Conservation (phyloP, 1,140 invertebrate genomes). For the Tetramorium alpestre region DNA sequence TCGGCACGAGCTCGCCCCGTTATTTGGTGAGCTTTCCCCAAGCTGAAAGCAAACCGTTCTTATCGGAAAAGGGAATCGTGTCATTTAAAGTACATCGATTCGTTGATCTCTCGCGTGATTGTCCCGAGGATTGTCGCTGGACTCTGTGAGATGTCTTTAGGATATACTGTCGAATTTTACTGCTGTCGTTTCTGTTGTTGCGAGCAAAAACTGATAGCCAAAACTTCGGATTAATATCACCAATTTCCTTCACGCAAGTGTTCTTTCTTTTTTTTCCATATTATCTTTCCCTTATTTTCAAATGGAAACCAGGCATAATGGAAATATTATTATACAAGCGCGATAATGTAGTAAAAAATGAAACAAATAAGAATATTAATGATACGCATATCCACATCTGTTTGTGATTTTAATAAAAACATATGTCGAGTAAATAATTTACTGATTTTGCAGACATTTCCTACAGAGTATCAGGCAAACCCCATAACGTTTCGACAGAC, state of each 20-base stretch:
- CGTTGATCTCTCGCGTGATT: constrained; percentile 35
- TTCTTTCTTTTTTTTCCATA: neutral
- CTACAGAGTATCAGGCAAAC: neutral
- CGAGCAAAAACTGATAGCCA: neutral
- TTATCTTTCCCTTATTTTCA: neutral
- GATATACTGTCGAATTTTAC: neutral
- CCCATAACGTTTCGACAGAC: constrained; percentile 68
- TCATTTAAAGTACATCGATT: constrained; percentile 76
- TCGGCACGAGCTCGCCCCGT: constrained; percentile 40
- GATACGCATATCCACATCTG: too few species aligned
- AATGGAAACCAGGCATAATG: neutral
- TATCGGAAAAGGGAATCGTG: constrained; percentile 73
- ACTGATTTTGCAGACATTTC: neutral
- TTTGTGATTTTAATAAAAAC: neutral
- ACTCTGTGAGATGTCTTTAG: neutral
- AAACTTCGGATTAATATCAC: constrained; percentile 5
- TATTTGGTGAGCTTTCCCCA: constrained; percentile 68
- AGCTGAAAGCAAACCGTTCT: constrained; percentile 62
- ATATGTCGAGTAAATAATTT: neutral
- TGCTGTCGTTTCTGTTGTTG: constrained; percentile 17
- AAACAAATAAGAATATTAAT: neutral
- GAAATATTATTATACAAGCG: neutral
- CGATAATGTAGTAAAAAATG: neutral
- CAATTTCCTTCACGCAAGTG: neutral
- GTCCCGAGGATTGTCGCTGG: neutral